Base-by-base conservation (phyloP, 2,797 vertebrate species). In the Pyrrhura leucotis region DNA sequence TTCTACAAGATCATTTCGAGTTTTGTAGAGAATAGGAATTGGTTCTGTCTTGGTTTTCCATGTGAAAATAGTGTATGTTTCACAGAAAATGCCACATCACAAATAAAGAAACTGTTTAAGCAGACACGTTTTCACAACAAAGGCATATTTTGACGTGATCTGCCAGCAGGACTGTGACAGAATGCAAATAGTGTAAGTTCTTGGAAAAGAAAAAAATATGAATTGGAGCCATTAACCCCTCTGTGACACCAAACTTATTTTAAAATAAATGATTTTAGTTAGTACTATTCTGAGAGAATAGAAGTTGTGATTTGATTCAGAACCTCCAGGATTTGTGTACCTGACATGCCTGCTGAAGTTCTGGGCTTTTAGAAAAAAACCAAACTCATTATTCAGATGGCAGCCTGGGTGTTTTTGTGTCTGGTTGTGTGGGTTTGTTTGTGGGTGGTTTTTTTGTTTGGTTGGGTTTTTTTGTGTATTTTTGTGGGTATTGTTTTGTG, bases 121-220 rank as follows among this genome's bases (percentile, higher is more conserved):
- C 72, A 89, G 68, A 66, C 22, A 5, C 23, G 39, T 93, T 95
- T 91, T 85, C 92, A 96, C 87, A 96, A 94, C 86, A 95, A 96
- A 94, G 82, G 29, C 47, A 1, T 74, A 58, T 93, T 89, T 91
- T 94, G 69, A 78, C 0, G 0, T 71, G 61, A 85, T 80, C 67
- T 96, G 51, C 80, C 74, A 80, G 67, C 40, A 79, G 4, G 58
- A 45, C 68, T 93, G 58, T 83, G 92, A 92, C 91, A 92, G 78
- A 94, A 69, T 50, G 68, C 61, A 91, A 96, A 89, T 82, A 89
- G 71, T 44, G 2, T 31, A 40, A 59, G 53, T 68, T 71, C 48
- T 90, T 89, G 74, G 58, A 72, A 88, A 91, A 81, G 42, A 29
- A 42, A 81, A 80, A 80, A 89, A 48, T 63, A 37, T 51, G 20